A percentile compares a stretch with the other conserved stretches of the same genome.
phyloP scores from a whole-genome alignment of 30 jellyfish, hydroid and myxozoan genomes.

The Aurelia sp. region DNA sequence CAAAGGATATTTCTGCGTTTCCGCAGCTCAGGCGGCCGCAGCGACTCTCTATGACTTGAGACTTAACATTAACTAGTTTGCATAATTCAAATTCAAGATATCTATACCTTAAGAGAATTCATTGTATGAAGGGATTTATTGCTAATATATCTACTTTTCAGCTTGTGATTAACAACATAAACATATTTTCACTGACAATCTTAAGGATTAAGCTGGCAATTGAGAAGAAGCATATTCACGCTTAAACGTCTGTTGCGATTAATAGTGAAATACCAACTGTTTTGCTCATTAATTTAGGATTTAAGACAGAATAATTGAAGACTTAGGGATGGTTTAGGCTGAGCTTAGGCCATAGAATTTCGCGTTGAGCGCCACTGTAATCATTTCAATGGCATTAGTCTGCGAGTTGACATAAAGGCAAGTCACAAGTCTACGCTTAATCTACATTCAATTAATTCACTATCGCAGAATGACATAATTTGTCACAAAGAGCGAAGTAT shows the following conservation, averaged over 20 bases:
- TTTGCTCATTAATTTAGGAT: constrained; percentile 46
- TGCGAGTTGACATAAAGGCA: constrained; percentile 52
- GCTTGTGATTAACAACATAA: too few species aligned
- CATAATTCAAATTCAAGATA: too few species aligned
- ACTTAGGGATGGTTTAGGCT: constrained; percentile 57
- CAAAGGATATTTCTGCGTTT: too few species aligned
- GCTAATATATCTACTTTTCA: too few species aligned
- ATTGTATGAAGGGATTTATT: too few species aligned
- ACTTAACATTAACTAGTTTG: too few species aligned
- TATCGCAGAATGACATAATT: constrained; percentile 65
- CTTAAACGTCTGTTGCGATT: constrained; percentile 37
- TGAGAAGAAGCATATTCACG: constrained; percentile 45
- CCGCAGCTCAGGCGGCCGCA: too few species aligned
- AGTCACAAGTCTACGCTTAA: constrained; percentile 50
- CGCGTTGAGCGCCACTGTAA: constrained; percentile 70
- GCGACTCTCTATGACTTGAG: too few species aligned
- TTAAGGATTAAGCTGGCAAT: neutral
- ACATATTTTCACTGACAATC: constrained; percentile 20
- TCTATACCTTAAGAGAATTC: too few species aligned
- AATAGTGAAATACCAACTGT: constrained; percentile 71
- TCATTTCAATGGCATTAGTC: constrained; percentile 71
- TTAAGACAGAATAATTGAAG: constrained; percentile 68
- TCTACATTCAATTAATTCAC: constrained; percentile 67
- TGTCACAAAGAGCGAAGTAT: constrained; percentile 70
- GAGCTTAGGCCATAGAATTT: constrained; percentile 59